phyloP scores from a whole-genome alignment of 2,888 invertebrate species.

The Drosophila multiciliata region DNA sequence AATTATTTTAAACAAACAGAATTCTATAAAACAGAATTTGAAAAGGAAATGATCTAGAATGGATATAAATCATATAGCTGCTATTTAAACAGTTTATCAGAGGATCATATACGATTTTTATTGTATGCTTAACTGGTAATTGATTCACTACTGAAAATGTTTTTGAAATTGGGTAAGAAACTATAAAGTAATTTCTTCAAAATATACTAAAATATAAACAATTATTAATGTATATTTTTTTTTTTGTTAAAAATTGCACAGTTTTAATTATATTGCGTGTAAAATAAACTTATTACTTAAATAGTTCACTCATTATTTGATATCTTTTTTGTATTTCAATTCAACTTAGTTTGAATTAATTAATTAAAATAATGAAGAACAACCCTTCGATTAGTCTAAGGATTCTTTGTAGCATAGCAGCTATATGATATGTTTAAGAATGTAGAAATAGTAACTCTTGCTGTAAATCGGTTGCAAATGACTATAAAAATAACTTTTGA shows the following conservation, averaged over 20 bases:
- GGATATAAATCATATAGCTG: constrained; percentile 44
- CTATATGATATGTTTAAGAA: constrained; percentile 50
- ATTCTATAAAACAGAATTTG: not conserved
- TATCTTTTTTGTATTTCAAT: not conserved
- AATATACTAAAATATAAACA: not conserved
- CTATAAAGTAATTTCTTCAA: not conserved
- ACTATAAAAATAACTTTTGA: not conserved
- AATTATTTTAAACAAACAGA: not conserved
- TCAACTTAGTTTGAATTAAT: not conserved
- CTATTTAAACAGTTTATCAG: constrained; percentile 25
- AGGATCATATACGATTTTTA: not conserved
- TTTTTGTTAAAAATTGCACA: constrained; percentile 29
- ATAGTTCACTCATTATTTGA: constrained; percentile 6
- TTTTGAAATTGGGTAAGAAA: not conserved
- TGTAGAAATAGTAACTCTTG: constrained; percentile 23
- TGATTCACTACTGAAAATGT: not conserved
- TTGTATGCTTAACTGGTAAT: not conserved
- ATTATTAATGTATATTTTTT: constrained; percentile 2
- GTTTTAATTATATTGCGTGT: constrained; percentile 5
- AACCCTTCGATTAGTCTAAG: not conserved
- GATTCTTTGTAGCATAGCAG: constrained; percentile 33
- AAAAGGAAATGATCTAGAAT: constrained; percentile 7
- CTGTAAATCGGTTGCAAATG: not conserved
- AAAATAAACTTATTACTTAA: constrained; percentile 17
- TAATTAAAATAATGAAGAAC: not conserved